A percentile compares a stretch with the other conserved stretches of the same genome.
Conservation (phyloP, 2,888 invertebrate genomes). For the Dichetophora obliterata region DNA sequence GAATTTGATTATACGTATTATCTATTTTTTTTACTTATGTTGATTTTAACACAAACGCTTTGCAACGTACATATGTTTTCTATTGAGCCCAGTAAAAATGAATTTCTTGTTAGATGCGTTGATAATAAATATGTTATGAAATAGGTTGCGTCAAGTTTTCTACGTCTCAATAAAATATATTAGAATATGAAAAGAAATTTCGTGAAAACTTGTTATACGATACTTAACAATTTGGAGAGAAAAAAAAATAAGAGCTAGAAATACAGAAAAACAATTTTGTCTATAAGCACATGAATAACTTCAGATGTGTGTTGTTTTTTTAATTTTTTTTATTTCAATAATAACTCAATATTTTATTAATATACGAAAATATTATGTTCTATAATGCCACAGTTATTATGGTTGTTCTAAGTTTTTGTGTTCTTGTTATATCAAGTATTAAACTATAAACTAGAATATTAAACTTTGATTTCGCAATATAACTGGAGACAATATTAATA, state of each 20-base stretch:
- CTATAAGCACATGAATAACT: slow-evolving; percentile 16
- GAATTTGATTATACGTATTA: no score
- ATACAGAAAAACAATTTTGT: not conserved
- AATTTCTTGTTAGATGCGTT: slow-evolving; percentile 1
- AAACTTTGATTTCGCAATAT: not conserved
- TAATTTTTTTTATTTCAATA: slow-evolving; percentile 62
- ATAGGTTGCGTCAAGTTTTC: not conserved
- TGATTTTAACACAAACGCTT: not conserved
- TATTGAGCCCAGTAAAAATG: not conserved
- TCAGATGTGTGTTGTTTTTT: slow-evolving; percentile 6
- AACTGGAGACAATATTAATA: slow-evolving; percentile 14
- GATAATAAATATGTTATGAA: not conserved
- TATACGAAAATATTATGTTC: slow-evolving; percentile 61
- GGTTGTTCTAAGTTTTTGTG: slow-evolving; percentile 40
- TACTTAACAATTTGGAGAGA: not conserved
- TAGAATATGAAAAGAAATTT: not conserved
- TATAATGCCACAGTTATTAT: slow-evolving; percentile 27
- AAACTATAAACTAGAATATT: not conserved
- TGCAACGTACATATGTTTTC: not conserved
- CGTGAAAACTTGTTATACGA: not conserved
- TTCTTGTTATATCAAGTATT: slow-evolving; percentile 9
- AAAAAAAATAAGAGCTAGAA: slow-evolving; percentile 17
- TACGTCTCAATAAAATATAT: not conserved
- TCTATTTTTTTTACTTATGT: no score
- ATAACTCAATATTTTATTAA: slow-evolving; percentile 59